Evolutionary conservation across 2,797 vertebrate genomes (phyloP), one percentile per base, ranked within the genome.

Genomic region (Lerista edwardsae): DNA sequence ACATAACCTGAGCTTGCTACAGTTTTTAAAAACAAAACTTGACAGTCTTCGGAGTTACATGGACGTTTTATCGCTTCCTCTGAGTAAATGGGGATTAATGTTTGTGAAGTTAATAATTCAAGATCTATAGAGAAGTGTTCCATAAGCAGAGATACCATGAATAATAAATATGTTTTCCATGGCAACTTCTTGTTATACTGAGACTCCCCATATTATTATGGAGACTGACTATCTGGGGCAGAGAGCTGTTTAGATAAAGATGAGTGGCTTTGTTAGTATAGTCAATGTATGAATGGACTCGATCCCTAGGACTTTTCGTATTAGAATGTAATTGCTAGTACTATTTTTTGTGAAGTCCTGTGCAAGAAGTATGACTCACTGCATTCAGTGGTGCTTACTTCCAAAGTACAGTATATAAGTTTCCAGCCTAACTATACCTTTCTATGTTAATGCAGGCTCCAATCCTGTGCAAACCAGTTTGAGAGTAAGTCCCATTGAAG

Each of bases 141-240:
- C 31, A 57, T 75, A 61, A 69, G 19, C 34, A 55, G 47, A 73
- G n/a, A 34, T 55, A 55, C 6, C 44, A 74, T 23, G 41, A 64
- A 23, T 65, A 84, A 79, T 72, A 61, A 3, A 25, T 39, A 81
- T n/a, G n/a, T n/a, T n/a, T n/a, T n/a, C n/a, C n/a, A n/a, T n/a
- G n/a, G n/a, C n/a, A n/a, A n/a, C n/a, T n/a, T n/a, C n/a, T n/a
- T 67, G 9, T 75, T 74, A 59, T 80, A 67, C 65, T 59, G n/a
- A 74, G 47, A 69, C 51, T 51, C 47, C 14, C 23, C 25, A 75
- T 36, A 82, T 36, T 51, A 36, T 11, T 29, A 61, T 68, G 62
- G 51, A 59, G 51, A 80, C 61, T 59, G 62, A 69, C 64, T 75
- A 31, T 27, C 36, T 75, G 72, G 72, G 21, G 27, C 23, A 39